A percentile compares a stretch with the other conserved stretches of the same genome.
Conservation (phyloP, 2,113 vertebrate genomes). For the Mungos mungo region DNA sequence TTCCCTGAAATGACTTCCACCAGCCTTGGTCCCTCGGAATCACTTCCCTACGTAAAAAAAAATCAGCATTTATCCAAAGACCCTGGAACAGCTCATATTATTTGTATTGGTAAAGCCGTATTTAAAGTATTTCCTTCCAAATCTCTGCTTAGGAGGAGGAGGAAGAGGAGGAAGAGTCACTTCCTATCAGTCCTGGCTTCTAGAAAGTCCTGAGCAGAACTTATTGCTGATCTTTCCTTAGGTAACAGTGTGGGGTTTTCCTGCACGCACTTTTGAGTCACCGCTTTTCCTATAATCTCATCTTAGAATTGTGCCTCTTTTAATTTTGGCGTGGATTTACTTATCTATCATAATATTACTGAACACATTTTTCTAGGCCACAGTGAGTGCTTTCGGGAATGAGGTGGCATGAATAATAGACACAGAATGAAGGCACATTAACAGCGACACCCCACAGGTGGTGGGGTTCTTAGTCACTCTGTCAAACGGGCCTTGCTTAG, state of each 20-base stretch:
- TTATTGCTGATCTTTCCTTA: not conserved
- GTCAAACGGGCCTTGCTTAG: not conserved
- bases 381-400: not conserved
- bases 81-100: not conserved
- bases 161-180: too few relatives aligned
- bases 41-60: not conserved
- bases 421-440: not conserved
- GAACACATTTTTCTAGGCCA: not conserved
- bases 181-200: not conserved
- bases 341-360: not conserved
- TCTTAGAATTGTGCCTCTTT: not conserved
- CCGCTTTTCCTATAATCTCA: not conserved
- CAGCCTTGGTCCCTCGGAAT: not conserved
- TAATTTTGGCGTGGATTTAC: not conserved
- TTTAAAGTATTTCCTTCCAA: not conserved
- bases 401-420: not conserved
- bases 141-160: not conserved
- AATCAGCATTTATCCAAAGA: not conserved
- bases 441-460: not conserved
- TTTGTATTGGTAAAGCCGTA: not conserved
- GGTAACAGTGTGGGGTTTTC: not conserved
- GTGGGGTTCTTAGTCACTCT: not conserved
- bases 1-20: not conserved
- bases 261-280: not conserved
- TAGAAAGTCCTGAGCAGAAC: not conserved